Evolutionary conservation across 2,888 invertebrate genomes (phyloP).

Genomic region (Campopleginae sp.): DNA sequence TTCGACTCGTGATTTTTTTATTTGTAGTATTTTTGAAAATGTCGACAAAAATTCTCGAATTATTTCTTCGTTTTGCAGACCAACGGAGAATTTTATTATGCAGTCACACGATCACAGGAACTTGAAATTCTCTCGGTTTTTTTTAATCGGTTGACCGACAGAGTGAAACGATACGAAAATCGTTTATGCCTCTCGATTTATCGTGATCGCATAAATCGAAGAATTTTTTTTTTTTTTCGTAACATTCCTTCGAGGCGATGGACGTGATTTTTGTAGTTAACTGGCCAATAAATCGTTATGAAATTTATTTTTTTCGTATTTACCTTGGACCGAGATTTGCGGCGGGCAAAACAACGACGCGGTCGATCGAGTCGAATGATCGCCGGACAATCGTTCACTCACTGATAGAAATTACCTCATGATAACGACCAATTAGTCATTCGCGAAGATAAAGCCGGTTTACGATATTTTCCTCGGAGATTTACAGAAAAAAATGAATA

Average conservation of each 20-base stretch:
- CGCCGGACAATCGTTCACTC: background rate
- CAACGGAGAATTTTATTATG: background rate
- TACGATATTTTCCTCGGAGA: background rate
- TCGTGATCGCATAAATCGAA: background rate
- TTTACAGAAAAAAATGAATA: background rate
- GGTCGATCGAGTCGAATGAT: background rate
- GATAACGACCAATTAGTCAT: background rate
- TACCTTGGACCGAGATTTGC: background rate
- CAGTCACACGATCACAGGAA: background rate
- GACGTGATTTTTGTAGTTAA: background rate
- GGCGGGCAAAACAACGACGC: background rate
- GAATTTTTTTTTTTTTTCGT: background rate
- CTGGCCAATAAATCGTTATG: background rate
- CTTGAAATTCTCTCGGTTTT: background rate
- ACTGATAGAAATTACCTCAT: background rate
- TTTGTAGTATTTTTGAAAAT: background rate
- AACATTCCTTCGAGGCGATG: background rate
- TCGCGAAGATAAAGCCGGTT: background rate
- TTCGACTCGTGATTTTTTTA: background rate
- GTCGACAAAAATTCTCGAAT: background rate
- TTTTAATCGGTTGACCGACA: background rate
- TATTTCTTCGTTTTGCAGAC: background rate
- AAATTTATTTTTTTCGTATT: background rate
- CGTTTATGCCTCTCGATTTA: background rate
- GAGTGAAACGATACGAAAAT: background rate